Base-by-base conservation (phyloP, 2,113 vertebrate species). In the Macquaria australasica region DNA sequence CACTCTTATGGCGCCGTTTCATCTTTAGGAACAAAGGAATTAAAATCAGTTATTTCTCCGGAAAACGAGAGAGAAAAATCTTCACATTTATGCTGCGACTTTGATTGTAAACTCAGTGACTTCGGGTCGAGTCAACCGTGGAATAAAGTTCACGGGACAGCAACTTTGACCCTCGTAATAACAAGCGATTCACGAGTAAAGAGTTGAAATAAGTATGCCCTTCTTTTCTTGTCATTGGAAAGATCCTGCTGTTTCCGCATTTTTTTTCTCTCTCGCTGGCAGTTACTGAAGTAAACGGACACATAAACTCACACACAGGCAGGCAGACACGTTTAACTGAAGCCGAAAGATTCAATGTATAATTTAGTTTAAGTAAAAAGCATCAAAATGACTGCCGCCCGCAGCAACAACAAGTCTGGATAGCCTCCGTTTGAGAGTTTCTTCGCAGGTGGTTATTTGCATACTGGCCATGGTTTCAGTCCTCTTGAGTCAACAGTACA, bases 191-290 rank as follows among this genome's bases (percentile, higher is more conserved):
- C 1, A 3, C 14, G 6, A 53, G 28, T 45, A 23, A 25, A 41
- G 2, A 2, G 1, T 10, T 31, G 28, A 31, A 31, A 31, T 31
- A 31, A 31, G 6, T 39, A 0, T 28, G 2, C 8, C 4, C 12
- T 28, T 1, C 12, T n/a, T 7, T 28, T 56, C 14, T 37, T 51
- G 73, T 55, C 50, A 41, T 5, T 28, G 9, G 5, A 43, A 45
- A 60, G 23, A 45, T 60, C 5, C 3, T 28, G 41, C 82, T 73
- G 87, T 90, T 94, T 91, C 93, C 91, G 90, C 91, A 71, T 91
- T 83, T 34, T 67, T 50, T 23, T n/a, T n/a, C n/a, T n/a, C n/a
- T 23, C 1, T 51, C 2, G 45, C 18, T 63, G 50, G 2, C 56
- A 63, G 68, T 6, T 15, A 1, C 8, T 31, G 21, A 16, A 62